These are phyloP conservation scores for Idris sp. DNA, from an alignment of 1,140 invertebrate genomes.

Conservation along the genomic window DNA sequence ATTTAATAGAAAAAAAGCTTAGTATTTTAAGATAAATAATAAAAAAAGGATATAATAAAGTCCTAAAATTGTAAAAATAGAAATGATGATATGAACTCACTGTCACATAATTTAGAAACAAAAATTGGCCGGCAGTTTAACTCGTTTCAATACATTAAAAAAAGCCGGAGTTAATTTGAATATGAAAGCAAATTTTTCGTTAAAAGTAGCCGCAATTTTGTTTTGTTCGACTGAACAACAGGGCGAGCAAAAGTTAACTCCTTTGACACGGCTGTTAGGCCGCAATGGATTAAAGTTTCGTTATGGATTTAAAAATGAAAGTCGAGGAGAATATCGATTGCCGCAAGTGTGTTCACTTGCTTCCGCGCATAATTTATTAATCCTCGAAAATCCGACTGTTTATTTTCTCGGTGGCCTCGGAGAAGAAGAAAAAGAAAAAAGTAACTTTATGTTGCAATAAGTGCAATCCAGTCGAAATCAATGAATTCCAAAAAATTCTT, in stretches of 20 bases:
- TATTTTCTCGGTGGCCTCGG: conserved; percentile 11
- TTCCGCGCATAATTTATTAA: conserved; percentile 33
- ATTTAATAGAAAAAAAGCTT: too few relatives aligned
- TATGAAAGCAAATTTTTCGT: conserved; percentile 14
- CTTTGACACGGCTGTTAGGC: not conserved
- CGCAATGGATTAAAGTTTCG: conserved; percentile 16
- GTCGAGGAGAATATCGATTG: conserved; percentile 23
- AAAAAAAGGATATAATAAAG: too few relatives aligned
- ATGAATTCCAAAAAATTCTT: conserved; percentile 43
- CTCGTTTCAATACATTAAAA: not conserved
- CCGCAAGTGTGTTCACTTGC: conserved; percentile 10
- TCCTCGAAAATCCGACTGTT: conserved; percentile 18
- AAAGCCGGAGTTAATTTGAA: conserved; percentile 11
- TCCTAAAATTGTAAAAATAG: too few relatives aligned
- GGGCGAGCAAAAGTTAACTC: conserved; percentile 7
- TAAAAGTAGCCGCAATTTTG: not conserved
- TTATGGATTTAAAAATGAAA: conserved; percentile 19
- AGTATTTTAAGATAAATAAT: too few relatives aligned
- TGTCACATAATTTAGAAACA: too few relatives aligned
- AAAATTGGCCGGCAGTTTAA: not conserved
- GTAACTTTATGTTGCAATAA: conserved; percentile 5
- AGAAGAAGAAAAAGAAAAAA: conserved; percentile 6
- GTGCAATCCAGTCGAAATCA: conserved; percentile 21
- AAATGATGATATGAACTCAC: not conserved
- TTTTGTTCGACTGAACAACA: not conserved